Base-by-base conservation (phyloP, 2,888 invertebrate species). In the Ecdyonurus torrentis region DNA sequence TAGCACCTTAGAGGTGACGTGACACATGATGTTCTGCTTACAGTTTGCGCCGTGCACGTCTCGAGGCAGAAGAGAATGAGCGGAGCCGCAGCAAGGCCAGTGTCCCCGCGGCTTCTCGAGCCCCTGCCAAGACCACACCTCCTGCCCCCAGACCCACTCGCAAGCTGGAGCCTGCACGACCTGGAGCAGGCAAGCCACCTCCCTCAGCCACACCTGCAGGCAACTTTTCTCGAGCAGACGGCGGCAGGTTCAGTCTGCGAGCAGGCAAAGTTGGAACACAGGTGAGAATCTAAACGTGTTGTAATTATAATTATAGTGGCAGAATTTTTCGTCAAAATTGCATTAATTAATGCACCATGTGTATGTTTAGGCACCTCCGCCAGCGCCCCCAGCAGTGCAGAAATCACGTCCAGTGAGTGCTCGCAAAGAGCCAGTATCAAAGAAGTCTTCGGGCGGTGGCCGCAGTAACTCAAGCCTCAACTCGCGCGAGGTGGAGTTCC, bases 401-500 rank as follows among this genome's bases (percentile, higher is more conserved):
- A 55, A 55, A 20, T 5, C 55, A 18, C 55, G 19, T 18, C 19
- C 55, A 18, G 22, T 70, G 70, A 55, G 74, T 73, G 62, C 76
- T 74, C 68, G 76, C 72, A 72, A 77, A 75, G 70, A 70, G 65
- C 65, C 78, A 72, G 66, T 72, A 72, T 62, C 71, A 70, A 62
- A 74, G 73, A 67, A 77, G n/a, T 55, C 55, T 5, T 18, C 55
- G 19, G 55, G 55, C 5, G 55, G 55, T 7, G 83, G 81, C 66
- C 76, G 87, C 62, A 82, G 82, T 69, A 83, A 82, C 71, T 87
- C 87, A 25, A 85, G 86, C 0, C 75, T 87, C 2, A 85, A 86
- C 0, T 79, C 85, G 58, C 84, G 87, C 74, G 92, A 93, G 74
- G 84, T 86, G 7, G 89, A 91, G 71, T 85, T 92, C 78, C 92